Evolutionary conservation across 35 echinoderm and acorn worm species (phyloP).

Genomic region (Apostichopus japonicus): DNA sequence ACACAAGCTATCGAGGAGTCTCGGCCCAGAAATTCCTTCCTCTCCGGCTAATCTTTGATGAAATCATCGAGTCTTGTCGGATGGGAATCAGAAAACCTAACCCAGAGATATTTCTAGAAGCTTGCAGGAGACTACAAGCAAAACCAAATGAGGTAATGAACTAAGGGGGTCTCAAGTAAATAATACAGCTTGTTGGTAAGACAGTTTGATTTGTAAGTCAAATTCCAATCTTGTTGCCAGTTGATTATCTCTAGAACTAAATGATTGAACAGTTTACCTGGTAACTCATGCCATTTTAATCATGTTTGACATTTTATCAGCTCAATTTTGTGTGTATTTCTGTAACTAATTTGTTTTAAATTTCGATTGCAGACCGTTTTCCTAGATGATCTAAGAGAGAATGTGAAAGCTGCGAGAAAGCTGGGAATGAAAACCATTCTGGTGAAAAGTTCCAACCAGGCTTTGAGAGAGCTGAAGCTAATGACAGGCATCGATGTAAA

Average conservation of each 20-base stretch:
- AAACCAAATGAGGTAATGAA: slow-evolving; percentile 70
- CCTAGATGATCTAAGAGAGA: slow-evolving; percentile 85
- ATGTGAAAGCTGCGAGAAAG: slow-evolving; percentile 75
- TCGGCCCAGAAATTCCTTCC: slow-evolving; percentile 40
- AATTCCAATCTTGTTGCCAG: background rate
- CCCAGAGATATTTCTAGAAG: slow-evolving; percentile 68
- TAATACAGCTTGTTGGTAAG: background rate
- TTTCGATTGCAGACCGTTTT: slow-evolving; percentile 68
- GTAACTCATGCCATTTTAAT: too few relatives aligned
- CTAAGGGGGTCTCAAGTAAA: background rate
- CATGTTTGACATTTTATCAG: background rate
- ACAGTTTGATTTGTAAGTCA: background rate
- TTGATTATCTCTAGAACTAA: background rate
- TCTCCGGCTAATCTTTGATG: slow-evolving; percentile 63
- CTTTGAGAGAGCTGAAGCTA: slow-evolving; percentile 72
- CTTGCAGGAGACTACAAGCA: slow-evolving; percentile 66
- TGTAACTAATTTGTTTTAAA: background rate
- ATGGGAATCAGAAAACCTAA: slow-evolving; percentile 80
- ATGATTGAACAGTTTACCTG: background rate
- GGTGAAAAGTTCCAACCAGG: slow-evolving; percentile 59
- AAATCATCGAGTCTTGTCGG: slow-evolving; percentile 84
- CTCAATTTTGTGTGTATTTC: background rate
- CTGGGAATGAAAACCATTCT: slow-evolving; percentile 80
- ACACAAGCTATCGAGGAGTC: background rate
- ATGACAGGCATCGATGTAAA: slow-evolving; percentile 80